These are phyloP conservation scores for Calypte anna DNA, from an alignment of 2,113 vertebrate genomes.

Conservation along the genomic window DNA sequence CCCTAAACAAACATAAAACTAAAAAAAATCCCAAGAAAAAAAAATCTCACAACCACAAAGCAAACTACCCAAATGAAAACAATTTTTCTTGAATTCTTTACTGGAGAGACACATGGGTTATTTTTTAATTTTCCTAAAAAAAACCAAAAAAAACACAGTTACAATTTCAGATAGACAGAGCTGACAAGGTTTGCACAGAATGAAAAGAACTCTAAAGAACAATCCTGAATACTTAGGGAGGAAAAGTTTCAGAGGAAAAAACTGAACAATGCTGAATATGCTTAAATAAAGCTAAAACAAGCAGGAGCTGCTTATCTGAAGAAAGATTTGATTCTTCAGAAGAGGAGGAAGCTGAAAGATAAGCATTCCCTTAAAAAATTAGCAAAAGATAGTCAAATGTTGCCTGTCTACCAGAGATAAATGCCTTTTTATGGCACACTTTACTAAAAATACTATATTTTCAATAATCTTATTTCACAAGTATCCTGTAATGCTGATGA, in stretches of 20 bases:
- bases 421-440: too few relatives aligned
- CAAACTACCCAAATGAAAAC: neutral
- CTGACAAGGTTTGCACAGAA: neutral
- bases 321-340: conserved; percentile 16
- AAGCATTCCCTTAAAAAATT: neutral
- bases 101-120: neutral
- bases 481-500: neutral
- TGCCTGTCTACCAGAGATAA: too few relatives aligned
- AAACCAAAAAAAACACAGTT: neutral
- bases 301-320: neutral
- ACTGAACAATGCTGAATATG: conserved; percentile 33
- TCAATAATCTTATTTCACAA: neutral
- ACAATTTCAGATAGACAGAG: neutral
- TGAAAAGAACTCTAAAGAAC: conserved; percentile 22
- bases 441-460: neutral
- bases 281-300: conserved; percentile 11
- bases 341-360: neutral
- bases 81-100: neutral
- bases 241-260: neutral
- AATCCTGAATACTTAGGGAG: conserved; percentile 34
- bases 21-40: too few relatives aligned
- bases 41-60: neutral
- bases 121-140: neutral
- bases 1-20: neutral
- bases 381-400: neutral